Evolutionary conservation across 2,888 invertebrate species (phyloP).

Genomic region (Eupithecia inturbata): DNA sequence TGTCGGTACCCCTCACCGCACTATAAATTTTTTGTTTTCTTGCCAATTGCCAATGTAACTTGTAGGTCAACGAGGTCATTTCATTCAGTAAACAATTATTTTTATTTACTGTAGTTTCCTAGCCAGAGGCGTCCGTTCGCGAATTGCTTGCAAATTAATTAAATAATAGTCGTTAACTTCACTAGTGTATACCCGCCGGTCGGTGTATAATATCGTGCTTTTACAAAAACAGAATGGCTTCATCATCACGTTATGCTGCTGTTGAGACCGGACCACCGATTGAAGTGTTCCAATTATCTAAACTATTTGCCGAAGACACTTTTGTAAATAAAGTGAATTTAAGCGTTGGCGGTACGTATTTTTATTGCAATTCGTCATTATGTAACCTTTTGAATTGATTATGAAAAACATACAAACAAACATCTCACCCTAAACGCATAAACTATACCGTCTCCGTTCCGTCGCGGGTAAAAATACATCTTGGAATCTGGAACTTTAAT

Average conservation of each 20-base stretch:
- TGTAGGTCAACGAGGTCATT: conserved; percentile 8
- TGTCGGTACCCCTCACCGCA: no score
- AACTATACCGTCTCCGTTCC: no score
- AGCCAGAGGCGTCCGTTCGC: neutral
- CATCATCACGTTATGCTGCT: conserved; percentile 82
- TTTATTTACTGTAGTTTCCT: neutral
- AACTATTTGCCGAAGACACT: conserved; percentile 89
- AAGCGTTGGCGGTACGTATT: conserved; percentile 94
- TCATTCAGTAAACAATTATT: neutral
- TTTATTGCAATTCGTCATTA: conserved; percentile 3
- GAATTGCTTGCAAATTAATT: neutral
- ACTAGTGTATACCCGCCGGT: neutral
- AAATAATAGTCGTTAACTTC: neutral
- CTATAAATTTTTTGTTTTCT: neutral
- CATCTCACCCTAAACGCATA: no score
- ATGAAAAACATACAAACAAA: no score
- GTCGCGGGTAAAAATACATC: no score
- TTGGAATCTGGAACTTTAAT: neutral
- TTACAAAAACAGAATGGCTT: conserved; percentile 59
- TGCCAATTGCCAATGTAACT: neutral
- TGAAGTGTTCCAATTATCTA: conserved; percentile 96
- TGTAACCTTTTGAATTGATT: conserved; percentile 9
- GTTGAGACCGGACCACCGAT: conserved; percentile 94
- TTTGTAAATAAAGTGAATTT: conserved; percentile 95
- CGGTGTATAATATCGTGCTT: conserved; percentile 9